Evolutionary conservation across 1,140 invertebrate genomes (phyloP), one percentile per base, ranked within the genome.

Genomic region (Nebria ingens): DNA sequence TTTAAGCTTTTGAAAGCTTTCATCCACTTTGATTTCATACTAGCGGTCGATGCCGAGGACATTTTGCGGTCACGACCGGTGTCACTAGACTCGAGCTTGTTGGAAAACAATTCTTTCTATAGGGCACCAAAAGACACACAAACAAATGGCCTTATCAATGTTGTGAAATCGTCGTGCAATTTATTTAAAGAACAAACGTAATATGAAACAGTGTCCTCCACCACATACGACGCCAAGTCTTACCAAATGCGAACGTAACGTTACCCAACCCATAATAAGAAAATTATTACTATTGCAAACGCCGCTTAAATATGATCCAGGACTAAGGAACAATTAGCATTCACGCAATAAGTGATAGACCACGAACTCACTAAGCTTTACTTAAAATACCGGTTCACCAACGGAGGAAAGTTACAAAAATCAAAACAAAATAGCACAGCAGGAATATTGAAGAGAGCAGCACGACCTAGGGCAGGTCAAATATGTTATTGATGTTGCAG

Each of bases 11-110:
- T 90, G 76, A 97, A 93, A 59, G 94, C 94, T 74, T 97, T 97
- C 64, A 97, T 76, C 94, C 94, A 97, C 80, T 97, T 96, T 68
- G 88, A 92, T 76, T 96, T 96, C 82, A 96, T 96, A 65, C 87
- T 89, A 65, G 85, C 89, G 53, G 86, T 86, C 54, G 86, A 93
- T 42, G 86, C 81, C 40, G 87, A 85, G 1, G 89, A 91, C 72
- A 92, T 81, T 78, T 93, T 93, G 42, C 90, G 80, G 71, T 91
- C 89, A 63, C 79, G 69, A 70, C 72, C 60, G 67, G 68, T 76
- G 76, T 67, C 77, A 71, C 76, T 85, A 60, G 71, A 79, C 79
- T 83, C 60, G 82, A 70, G 53, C 62, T 71, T 71, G 55, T 62
- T 61, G 19, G 64, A 83, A 66, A 95, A 90, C 56, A 95, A 75